Evolutionary conservation across 2,888 invertebrate species (phyloP).

Genomic region (Dicyrtoma fusca): DNA sequence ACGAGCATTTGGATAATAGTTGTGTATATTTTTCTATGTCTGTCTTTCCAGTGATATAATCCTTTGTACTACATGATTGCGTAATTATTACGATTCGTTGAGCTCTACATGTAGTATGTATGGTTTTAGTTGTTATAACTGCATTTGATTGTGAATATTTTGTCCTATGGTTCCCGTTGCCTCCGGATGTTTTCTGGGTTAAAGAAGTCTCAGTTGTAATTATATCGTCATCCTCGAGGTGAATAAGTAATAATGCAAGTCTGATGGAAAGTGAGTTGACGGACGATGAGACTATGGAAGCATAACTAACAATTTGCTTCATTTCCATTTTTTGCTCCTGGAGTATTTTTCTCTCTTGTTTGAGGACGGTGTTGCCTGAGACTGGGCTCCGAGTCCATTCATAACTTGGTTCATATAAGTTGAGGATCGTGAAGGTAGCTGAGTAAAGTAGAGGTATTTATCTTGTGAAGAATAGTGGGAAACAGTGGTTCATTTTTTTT

Average conservation of each 20-base stretch:
- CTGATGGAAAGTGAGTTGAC: conserved; percentile 2
- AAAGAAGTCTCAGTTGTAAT: conserved; percentile 35
- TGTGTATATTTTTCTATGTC: too few species aligned
- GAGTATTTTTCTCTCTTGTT: too few species aligned
- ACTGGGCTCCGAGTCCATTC: conserved; percentile 8
- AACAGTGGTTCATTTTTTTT: too few species aligned
- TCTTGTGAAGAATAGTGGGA: too few species aligned
- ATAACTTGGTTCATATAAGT: conserved; percentile 5
- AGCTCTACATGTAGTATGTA: not conserved
- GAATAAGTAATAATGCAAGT: conserved; percentile 29
- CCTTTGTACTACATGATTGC: conserved; percentile 11
- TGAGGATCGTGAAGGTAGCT: too few species aligned
- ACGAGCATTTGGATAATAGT: too few species aligned
- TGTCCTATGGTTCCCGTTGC: conserved; percentile 15
- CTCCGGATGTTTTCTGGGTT: conserved; percentile 38
- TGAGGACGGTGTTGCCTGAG: not conserved
- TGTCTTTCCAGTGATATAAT: not conserved
- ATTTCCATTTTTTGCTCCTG: not conserved
- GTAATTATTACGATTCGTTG: conserved; percentile 12
- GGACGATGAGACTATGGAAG: not conserved
- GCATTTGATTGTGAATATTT: conserved; percentile 14
- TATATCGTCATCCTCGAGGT: conserved; percentile 20
- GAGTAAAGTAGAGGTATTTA: too few species aligned
- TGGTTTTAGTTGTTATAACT: too few species aligned
- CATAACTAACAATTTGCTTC: conserved; percentile 25